phyloP scores from a whole-genome alignment of 1,140 invertebrate genomes.

The Octopus sinensis region DNA sequence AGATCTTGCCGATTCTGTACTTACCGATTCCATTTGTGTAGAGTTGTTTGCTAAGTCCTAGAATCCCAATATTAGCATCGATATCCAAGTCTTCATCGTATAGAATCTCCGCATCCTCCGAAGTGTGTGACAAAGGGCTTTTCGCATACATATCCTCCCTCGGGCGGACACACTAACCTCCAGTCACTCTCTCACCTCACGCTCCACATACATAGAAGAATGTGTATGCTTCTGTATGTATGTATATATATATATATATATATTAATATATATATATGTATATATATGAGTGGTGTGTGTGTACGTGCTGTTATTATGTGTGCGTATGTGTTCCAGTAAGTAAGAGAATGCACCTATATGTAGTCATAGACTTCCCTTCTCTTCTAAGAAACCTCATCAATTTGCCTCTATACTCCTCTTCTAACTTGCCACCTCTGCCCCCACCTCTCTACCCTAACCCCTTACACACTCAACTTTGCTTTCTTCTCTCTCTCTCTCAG shows the following conservation, averaged over 20 bases:
- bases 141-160: neutral
- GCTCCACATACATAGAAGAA: neutral
- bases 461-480: neutral
- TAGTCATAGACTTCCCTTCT: no score
- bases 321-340: no score
- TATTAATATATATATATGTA: no score
- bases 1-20: neutral
- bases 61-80: neutral
- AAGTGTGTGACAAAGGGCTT: neutral
- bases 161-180: neutral
- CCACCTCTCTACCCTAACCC: no score
- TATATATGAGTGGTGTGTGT: no score
- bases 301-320: no score
- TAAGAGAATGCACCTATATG: no score
- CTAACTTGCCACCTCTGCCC: no score
- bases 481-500: neutral
- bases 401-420: no score
- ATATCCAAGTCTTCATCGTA: slow-evolving; percentile 6
- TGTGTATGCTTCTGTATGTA: neutral
- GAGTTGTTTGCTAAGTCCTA: neutral
- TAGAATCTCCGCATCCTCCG: neutral
- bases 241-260: no score
- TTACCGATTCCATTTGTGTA: slow-evolving; percentile 11
- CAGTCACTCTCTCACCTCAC: neutral
- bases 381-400: no score